phyloP scores from a whole-genome alignment of 1,140 invertebrate species.

The Cataglyphis hispanica region DNA sequence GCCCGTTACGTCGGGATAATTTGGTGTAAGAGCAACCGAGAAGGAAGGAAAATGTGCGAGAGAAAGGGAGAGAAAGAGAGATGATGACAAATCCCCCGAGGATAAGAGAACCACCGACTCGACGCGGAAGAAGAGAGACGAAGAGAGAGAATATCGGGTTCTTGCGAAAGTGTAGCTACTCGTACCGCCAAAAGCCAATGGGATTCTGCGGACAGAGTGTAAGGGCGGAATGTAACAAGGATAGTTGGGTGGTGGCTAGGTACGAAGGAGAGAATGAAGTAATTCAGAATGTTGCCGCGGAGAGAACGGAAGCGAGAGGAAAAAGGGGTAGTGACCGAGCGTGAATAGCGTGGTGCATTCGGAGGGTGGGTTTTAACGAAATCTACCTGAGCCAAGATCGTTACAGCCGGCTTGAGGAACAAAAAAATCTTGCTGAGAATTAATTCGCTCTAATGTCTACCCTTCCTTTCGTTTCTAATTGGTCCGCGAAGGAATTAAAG shows the following conservation, averaged over 20 bases:
- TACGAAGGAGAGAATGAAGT: constrained; percentile 61
- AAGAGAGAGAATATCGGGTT: not conserved
- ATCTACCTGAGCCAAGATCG: constrained; percentile 54
- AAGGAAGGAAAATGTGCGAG: constrained; percentile 21
- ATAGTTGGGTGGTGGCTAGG: not conserved
- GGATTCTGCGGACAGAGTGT: constrained; percentile 59
- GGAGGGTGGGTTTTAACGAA: constrained; percentile 47
- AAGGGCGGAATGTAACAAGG: constrained; percentile 2
- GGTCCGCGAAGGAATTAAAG: constrained; percentile 13
- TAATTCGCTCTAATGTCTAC: constrained; percentile 67
- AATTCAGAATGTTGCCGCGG: constrained; percentile 63
- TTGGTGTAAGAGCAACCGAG: constrained; percentile 52
- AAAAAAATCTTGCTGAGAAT: constrained; percentile 56
- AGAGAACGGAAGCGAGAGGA: constrained; percentile 26
- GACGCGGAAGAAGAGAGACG: not conserved
- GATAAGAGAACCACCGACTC: constrained; percentile 4
- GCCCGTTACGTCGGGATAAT: constrained; percentile 65
- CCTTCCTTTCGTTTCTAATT: constrained; percentile 58
- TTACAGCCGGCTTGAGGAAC: constrained; percentile 28
- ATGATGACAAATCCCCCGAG: not conserved
- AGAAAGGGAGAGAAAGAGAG: not conserved
- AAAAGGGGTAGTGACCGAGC: constrained; percentile 20
- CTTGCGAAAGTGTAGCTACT: constrained; percentile 57
- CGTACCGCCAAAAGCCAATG: constrained; percentile 73
- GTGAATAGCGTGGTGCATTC: constrained; percentile 67